Evolutionary conservation across 1,140 invertebrate species (phyloP), one percentile per base, ranked within the genome.

Genomic region (Bombus soroeensis): DNA sequence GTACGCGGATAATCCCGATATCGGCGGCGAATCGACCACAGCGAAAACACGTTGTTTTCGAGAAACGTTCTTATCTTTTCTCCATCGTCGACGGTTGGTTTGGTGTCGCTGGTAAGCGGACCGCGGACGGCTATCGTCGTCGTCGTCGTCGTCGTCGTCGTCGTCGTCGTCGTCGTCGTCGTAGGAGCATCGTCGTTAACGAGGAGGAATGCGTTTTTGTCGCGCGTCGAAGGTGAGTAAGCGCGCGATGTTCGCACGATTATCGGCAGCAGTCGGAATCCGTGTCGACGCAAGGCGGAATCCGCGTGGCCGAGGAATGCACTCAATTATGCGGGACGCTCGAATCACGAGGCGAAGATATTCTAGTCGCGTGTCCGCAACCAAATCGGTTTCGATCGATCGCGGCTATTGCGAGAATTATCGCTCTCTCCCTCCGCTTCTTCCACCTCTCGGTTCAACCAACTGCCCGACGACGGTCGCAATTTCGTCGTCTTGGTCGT

Each of bases 301-400:
- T 83, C 81, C 81, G 81, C 81, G 81, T 83, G 64, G 64, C 73
- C 81, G 43, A 83, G 81, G 74, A 83, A 83, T 78, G 43, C 64
- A 37, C 81, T 83, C 81, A 83, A 83, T 83, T 83, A 83, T 83
- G 81, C 81, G 28, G 81, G 43, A 83, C 81, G 9, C 47, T 83
- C 74, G 81, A 78, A 83, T 78, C 74, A 83, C 81, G 81, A 68
- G 73, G 43, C 43, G 13, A 64, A 77, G 81, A 83, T 83, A 83
- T 83, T 83, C 81, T 70, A 83, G 81, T 70, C 81, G 74, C 81
- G 81, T 78, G 64, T 66, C 81, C 81, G 74, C 81, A 83, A 78
- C 81, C 81, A 43, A 83, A 83, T 83, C 81, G 74, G 81, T 43
- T 78, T 77, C 64, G n/a, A 83, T 83, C 81, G 81, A 83, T 83